Conservation (phyloP, 2,888 invertebrate genomes). For the Neoscelio sp. region DNA sequence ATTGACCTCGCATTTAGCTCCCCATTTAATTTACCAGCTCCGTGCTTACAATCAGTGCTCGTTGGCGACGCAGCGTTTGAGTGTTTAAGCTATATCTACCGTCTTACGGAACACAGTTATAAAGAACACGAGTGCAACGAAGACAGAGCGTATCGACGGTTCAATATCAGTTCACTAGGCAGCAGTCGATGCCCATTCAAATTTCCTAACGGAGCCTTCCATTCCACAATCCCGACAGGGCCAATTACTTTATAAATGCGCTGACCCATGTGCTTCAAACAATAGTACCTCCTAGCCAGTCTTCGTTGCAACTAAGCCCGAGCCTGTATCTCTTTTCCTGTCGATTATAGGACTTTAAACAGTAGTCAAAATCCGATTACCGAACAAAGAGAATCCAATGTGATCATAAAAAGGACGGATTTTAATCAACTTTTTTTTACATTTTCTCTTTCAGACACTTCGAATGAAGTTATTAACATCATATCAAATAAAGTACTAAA, state of each 20-base stretch:
- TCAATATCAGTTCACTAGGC: constrained; percentile 41
- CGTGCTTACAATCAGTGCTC: constrained; percentile 22
- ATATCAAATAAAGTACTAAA: not conserved
- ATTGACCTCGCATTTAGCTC: constrained; percentile 20
- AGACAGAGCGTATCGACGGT: not conserved
- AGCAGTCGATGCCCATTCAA: constrained; percentile 49
- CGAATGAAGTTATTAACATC: constrained; percentile 21
- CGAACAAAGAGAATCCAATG: constrained; percentile 37
- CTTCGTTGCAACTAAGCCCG: constrained; percentile 16
- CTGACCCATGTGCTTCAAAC: constrained; percentile 46
- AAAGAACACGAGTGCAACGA: not conserved
- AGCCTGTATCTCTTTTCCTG: constrained; percentile 36
- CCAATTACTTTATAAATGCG: constrained; percentile 56
- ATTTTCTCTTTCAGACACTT: not conserved
- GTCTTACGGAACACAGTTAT: constrained; percentile 4
- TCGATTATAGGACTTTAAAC: constrained; percentile 41
- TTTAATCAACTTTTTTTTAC: constrained; percentile 42
- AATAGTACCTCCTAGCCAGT: constrained; percentile 36
- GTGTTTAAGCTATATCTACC: constrained; percentile 19
- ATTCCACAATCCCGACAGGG: constrained; percentile 31
- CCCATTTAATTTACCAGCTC: constrained; percentile 19
- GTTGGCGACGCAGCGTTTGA: constrained; percentile 3
- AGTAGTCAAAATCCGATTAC: constrained; percentile 48
- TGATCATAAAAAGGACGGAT: constrained; percentile 12
- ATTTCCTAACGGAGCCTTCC: constrained; percentile 38